These are phyloP conservation scores for Cataglyphis livida DNA, from an alignment of 2,888 invertebrate species.

Conservation along the genomic window DNA sequence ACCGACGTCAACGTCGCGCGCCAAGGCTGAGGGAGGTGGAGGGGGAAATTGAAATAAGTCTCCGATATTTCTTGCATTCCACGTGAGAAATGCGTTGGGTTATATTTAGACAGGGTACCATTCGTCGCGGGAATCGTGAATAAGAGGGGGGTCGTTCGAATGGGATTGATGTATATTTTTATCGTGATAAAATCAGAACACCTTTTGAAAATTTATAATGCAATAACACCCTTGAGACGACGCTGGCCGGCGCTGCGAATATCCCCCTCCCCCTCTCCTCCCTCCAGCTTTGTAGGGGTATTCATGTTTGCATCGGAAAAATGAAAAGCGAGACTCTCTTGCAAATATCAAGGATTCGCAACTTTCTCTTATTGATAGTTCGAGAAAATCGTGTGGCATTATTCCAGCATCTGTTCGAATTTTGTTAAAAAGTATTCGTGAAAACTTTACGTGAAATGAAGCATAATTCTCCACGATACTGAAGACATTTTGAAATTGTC, in stretches of 20 bases:
- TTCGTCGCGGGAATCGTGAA: conserved; percentile 29
- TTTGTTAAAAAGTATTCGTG: neutral
- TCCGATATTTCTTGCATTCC: conserved; percentile 65
- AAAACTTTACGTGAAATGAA: neutral
- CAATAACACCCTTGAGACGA: conserved; percentile 61
- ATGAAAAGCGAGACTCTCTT: conserved; percentile 10
- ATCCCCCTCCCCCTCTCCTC: neutral
- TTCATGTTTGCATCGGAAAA: conserved; percentile 33
- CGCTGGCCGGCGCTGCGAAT: conserved; percentile 20
- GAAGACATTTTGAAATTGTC: conserved; percentile 14
- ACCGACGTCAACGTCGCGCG: conserved; percentile 47
- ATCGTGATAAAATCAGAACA: conserved; percentile 59
- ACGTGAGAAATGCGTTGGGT: conserved; percentile 51
- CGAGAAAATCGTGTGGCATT: conserved; percentile 11
- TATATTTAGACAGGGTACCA: conserved; percentile 60
- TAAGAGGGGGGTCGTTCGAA: conserved; percentile 17
- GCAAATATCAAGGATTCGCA: conserved; percentile 1
- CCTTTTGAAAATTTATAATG: conserved; percentile 72
- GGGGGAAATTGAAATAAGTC: conserved; percentile 67
- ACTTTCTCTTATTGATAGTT: conserved; percentile 14
- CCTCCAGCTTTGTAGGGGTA: neutral
- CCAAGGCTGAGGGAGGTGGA: neutral
- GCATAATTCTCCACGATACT: neutral
- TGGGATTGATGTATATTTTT: conserved; percentile 65
- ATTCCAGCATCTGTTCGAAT: neutral